Evolutionary conservation across 92 coral and sea anemone species (phyloP).

Genomic region (Micromussa lordhowensis): DNA sequence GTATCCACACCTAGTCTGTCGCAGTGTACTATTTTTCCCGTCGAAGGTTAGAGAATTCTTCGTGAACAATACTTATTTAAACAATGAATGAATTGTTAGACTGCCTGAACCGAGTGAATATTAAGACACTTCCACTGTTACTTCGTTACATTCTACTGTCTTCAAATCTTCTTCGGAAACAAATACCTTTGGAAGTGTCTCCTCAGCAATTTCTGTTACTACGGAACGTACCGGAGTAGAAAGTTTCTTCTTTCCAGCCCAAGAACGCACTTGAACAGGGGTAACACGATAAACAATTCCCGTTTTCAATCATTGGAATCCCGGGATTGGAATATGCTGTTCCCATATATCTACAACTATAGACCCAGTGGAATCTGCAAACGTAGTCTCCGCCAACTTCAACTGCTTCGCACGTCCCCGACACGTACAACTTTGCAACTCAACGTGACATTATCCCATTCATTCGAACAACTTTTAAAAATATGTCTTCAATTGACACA

Average conservation of each 20-base stretch:
- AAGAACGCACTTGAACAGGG: slow-evolving; percentile 30
- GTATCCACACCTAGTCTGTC: too few relatives aligned
- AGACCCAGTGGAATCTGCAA: slow-evolving; percentile 31
- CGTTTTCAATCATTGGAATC: slow-evolving; percentile 13
- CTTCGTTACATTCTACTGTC: not conserved
- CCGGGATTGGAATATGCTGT: slow-evolving; percentile 36
- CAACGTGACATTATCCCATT: not conserved
- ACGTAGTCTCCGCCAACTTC: slow-evolving; percentile 23
- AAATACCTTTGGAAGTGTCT: slow-evolving; percentile 5
- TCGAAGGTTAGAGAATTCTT: too few relatives aligned
- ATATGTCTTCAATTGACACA: slow-evolving; percentile 6
- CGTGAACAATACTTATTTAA: too few relatives aligned
- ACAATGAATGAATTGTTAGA: too few relatives aligned
- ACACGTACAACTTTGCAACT: slow-evolving; percentile 20
- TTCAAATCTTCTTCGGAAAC: slow-evolving; percentile 2
- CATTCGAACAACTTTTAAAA: not conserved
- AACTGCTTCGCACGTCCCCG: slow-evolving; percentile 12
- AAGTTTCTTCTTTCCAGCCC: slow-evolving; percentile 29
- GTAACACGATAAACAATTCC: slow-evolving; percentile 16
- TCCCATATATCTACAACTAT: slow-evolving; percentile 33
- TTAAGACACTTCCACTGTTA: slow-evolving; percentile 3
- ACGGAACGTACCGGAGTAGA: slow-evolving; percentile 22
- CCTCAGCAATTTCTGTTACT: slow-evolving; percentile 2
- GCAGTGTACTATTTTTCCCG: too few relatives aligned
- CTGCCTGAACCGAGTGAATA: too few relatives aligned